phyloP scores from a whole-genome alignment of 2,888 invertebrate genomes.

The Caradrina kadenii region DNA sequence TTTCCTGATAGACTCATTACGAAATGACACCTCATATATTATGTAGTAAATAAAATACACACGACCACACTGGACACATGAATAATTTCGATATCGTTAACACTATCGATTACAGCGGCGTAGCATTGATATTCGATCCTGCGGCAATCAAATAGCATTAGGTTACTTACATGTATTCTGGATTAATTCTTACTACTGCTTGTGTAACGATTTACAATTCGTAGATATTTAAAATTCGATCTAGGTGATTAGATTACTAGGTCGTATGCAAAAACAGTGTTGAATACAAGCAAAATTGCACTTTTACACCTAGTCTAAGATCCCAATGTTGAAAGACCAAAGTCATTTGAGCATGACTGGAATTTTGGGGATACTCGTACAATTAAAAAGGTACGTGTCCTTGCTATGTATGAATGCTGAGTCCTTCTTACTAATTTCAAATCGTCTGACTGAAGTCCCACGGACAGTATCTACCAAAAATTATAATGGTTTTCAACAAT shows the following conservation, averaged over 20 bases:
- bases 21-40: background rate
- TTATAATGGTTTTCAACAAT: too few relatives aligned
- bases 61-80: slow-evolving; percentile 40
- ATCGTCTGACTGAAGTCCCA: too few relatives aligned
- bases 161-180: slow-evolving; percentile 62
- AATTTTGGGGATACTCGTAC: too few relatives aligned
- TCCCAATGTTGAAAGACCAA: too few relatives aligned
- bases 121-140: slow-evolving; percentile 68
- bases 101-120: slow-evolving; percentile 65
- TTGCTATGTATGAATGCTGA: too few relatives aligned
- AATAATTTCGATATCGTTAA: slow-evolving; percentile 59
- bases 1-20: slow-evolving; percentile 9
- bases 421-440: too few relatives aligned
- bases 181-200: slow-evolving; percentile 47
- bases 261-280: slow-evolving; percentile 10
- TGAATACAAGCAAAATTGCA: slow-evolving; percentile 28
- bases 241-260: slow-evolving; percentile 48
- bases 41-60: slow-evolving; percentile 7
- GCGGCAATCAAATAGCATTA: slow-evolving; percentile 64
- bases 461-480: too few relatives aligned
- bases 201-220: slow-evolving; percentile 44
- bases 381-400: too few relatives aligned
- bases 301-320: slow-evolving; percentile 16
- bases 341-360: too few relatives aligned
- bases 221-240: slow-evolving; percentile 50